Percentiles rank a stretch among this genome's conserved stretches.
Evolutionary conservation across 2,888 invertebrate genomes (phyloP).

Genomic region (Plagiodera versicolora): DNA sequence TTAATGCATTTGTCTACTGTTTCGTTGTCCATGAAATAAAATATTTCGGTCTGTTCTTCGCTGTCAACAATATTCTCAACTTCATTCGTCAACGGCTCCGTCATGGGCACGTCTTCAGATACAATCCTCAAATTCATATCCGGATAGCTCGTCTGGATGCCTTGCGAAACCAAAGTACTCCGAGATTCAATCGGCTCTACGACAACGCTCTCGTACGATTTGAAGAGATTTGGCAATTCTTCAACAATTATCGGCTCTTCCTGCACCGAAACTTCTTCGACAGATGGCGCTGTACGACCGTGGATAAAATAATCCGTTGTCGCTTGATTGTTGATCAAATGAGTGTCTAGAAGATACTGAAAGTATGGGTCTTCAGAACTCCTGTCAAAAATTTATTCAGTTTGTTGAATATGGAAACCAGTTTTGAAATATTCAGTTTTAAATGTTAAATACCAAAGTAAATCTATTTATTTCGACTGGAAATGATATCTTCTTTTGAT

Average conservation of each 20-base stretch:
- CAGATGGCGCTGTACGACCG: constrained; percentile 8
- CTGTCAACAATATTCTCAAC: neutral
- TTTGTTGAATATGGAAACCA: too few species aligned
- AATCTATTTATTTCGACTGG: too few species aligned
- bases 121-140: neutral
- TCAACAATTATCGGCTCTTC: neutral
- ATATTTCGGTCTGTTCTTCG: neutral
- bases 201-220: neutral
- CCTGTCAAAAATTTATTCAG: neutral
- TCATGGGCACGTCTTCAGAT: neutral
- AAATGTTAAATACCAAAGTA: too few species aligned
- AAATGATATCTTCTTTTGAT: too few species aligned
- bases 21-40: neutral
- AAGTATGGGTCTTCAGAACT: constrained; percentile 19
- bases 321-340: constrained; percentile 18
- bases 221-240: neutral
- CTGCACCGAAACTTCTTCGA: neutral
- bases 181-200: neutral
- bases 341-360: constrained; percentile 14
- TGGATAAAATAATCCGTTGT: constrained; percentile 22
- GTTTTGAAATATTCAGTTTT: too few species aligned
- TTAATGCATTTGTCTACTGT: neutral
- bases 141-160: neutral
- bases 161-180: neutral
- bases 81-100: neutral